Conservation (phyloP, 2,888 invertebrate genomes). For the Lepetodrilus schrolli region DNA sequence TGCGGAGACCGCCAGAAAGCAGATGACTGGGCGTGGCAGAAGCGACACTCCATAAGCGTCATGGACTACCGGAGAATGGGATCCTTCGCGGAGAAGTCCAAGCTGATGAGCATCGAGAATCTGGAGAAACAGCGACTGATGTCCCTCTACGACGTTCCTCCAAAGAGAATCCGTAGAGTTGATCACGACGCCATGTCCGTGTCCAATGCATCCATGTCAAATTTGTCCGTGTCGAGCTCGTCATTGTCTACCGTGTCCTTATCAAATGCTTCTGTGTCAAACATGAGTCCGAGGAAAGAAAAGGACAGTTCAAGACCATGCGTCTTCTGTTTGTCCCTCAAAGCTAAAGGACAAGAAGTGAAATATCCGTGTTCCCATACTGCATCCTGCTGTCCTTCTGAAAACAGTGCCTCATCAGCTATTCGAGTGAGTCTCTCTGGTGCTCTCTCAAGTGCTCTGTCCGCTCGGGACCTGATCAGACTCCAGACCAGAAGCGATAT, state of each 20-base stretch:
- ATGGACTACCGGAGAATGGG: constrained; percentile 61
- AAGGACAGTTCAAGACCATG: not conserved
- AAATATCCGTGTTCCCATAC: not conserved
- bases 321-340: not conserved
- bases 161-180: constrained; percentile 57
- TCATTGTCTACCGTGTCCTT: too few relatives aligned
- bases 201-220: too few relatives aligned
- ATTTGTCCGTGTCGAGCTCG: too few relatives aligned
- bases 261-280: not conserved
- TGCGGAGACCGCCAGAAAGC: constrained; percentile 32
- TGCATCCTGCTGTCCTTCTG: not conserved
- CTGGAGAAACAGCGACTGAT: constrained; percentile 57
- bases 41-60: constrained; percentile 67
- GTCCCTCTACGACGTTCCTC: constrained; percentile 67
- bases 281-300: not conserved
- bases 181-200: constrained; percentile 24
- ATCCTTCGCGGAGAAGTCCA: constrained; percentile 51
- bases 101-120: constrained; percentile 63
- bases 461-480: not conserved
- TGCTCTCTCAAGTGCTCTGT: not conserved
- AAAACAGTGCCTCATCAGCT: not conserved
- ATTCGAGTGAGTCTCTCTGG: not conserved
- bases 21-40: constrained; percentile 60
- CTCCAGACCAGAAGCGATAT: not conserved
- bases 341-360: not conserved